Evolutionary conservation across 2,797 vertebrate species (phyloP).

Genomic region (Luscinia luscinia): DNA sequence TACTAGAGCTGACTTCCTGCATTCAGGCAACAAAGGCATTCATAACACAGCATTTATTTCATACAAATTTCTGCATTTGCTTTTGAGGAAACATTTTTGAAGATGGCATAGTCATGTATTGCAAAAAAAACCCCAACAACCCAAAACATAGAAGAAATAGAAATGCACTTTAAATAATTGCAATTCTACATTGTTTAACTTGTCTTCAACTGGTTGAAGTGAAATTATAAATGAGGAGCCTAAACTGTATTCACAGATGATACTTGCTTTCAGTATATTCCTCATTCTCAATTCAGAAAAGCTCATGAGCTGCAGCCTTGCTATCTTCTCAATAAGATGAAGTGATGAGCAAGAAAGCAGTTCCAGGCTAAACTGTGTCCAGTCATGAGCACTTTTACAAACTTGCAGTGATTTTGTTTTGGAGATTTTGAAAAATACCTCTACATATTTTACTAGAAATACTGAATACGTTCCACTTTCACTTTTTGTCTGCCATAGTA

Average conservation of each 20-base stretch:
- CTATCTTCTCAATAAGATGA: neutral
- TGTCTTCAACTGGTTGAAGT: neutral
- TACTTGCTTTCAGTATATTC: neutral
- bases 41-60: neutral
- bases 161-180: neutral
- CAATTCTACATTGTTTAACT: neutral
- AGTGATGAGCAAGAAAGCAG: neutral
- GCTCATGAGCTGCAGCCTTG: neutral
- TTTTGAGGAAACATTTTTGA: neutral
- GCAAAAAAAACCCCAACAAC: neutral
- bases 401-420: neutral
- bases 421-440: neutral
- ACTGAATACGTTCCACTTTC: neutral
- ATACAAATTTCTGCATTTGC: neutral
- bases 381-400: neutral
- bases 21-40: neutral
- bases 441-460: neutral
- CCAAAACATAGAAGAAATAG: neutral
- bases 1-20: neutral
- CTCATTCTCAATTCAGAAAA: neutral
- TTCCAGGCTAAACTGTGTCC: neutral
- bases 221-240: neutral
- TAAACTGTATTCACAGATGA: neutral
- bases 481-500: neutral
- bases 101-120: neutral